Evolutionary conservation across 1,140 invertebrate genomes (phyloP).

Genomic region (Meloidogyne chitwoodi): DNA sequence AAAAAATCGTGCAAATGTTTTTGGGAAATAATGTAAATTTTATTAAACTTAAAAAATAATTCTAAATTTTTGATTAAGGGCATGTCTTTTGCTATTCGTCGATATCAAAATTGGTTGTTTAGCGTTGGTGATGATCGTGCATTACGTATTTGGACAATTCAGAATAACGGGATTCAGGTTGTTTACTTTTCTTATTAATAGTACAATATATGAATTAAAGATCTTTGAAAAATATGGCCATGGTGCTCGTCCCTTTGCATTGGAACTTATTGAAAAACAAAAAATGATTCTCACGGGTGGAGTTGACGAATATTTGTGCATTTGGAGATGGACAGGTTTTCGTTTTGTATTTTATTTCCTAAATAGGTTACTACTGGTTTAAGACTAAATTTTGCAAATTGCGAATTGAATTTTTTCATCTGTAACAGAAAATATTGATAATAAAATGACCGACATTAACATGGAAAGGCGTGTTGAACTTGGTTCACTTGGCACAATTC

Average conservation of each 20-base stretch:
- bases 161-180: not conserved
- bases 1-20: slow-evolving; percentile 8
- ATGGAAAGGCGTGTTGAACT: not conserved
- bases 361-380: not conserved
- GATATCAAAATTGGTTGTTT: slow-evolving; percentile 3
- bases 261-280: not conserved
- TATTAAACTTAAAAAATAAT: not conserved
- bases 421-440: not conserved
- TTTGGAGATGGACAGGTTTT: slow-evolving; percentile 16
- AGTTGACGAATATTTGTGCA: slow-evolving; percentile 3
- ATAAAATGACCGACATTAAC: not conserved
- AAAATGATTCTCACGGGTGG: slow-evolving; percentile 1
- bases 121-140: slow-evolving; percentile 13
- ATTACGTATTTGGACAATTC: slow-evolving; percentile 8
- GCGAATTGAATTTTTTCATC: not conserved
- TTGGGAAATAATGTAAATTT: slow-evolving; percentile 1
- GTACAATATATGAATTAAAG: no score
- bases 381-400: not conserved
- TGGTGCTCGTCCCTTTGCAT: slow-evolving; percentile 1
- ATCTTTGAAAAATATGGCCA: slow-evolving; percentile 4
- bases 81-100: slow-evolving; percentile 12
- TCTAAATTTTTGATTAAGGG: not conserved
- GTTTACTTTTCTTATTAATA: not conserved
- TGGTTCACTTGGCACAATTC: not conserved
- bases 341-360: not conserved